Evolutionary conservation across 1,140 invertebrate species (phyloP), one percentile per base, ranked within the genome.

Genomic region (Tribolium castaneum): DNA sequence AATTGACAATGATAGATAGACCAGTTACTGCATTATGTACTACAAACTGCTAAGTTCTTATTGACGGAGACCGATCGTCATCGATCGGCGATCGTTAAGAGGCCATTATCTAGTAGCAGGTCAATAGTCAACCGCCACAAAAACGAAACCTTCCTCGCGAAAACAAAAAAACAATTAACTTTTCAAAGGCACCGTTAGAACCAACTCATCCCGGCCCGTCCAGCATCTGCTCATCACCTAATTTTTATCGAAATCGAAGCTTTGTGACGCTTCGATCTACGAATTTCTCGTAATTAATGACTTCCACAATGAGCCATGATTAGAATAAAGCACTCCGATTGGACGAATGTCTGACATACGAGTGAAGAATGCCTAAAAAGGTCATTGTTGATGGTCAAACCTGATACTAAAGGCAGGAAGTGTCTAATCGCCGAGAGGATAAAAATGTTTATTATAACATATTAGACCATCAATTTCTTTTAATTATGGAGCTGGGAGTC

Each of bases 1-100:
- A 81, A 81, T 81, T 81, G 80, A 81, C 80, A 81, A 81, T 81
- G 80, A 81, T 81, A 81, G 78, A 81, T 81, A 66, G 80, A 76
- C 70, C 78, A 81, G 80, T 81, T 81, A 77, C 70, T 80, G 80
- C 75, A 80, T 81, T 80, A 81, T 80, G 80, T 81, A 80, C 50
- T 81, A 81, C 80, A 81, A 81, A 81, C 78, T 81, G 76, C 76
- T 59, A 81, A 81, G 76, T 81, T 75, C 76, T 76, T 79, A 79
- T 75, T 81, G 79, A 79, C 80, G 78, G 78, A 80, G 80, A 80
- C 80, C 59, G 77, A 80, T 80, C 78, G 77, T 52, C 76, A 62
- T 75, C 73, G 50, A 75, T 73, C 71, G 71, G 14, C 51, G 51
- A 66, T 66, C 59, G 59, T 66, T 66, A 73, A 73, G n/a, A 54